Evolutionary conservation across 2,113 vertebrate genomes (phyloP), one percentile per base, ranked within the genome.

Genomic region (Myrmecophaga tridactyla): DNA sequence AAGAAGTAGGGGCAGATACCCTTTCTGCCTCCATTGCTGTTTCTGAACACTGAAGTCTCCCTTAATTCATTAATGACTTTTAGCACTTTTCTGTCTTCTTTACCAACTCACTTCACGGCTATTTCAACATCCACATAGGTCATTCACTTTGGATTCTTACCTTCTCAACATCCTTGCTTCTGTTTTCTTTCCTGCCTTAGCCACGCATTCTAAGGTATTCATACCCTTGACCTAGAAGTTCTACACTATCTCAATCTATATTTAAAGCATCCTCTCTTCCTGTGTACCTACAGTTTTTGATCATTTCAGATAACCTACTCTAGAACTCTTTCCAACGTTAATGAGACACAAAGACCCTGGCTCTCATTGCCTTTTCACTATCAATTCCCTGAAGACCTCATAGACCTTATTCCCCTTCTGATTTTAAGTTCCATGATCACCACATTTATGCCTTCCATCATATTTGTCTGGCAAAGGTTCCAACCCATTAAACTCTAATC

Each of bases 121-220:
- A 84, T 92, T 94, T 86, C 89, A 82, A 70, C 34, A 94, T 41
- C 43, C 4, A 82, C 29, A 39, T 4, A 88, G 7, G 72, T 60
- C 17, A 72, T 78, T 65, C 20, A 53, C 67, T 90, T 62, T 76
- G 39, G 65, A 92, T 67, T 78, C 72, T 41, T 80, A 87, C 41
- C 86, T 93, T 36, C 39, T 94, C 39, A 84, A 80, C 18, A 86
- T 86, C 36, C 15, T 65, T 95, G 73, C 48, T 73, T 89, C 58
- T 34, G 81, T 85, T 31, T 87, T 39, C 63, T 36, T 39, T 63
- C 15, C 51, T 17, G 78, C 51, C 17, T 84, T 48, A 53, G 72
- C 20, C 11, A 89, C 15, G 12, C n/a, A 80, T 17, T 81, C 17
- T 84, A 48, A 11, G 12, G 14, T n/a, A n/a, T 34, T 84, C 43